Percentiles rank a stretch among this genome's conserved stretches.
Evolutionary conservation across 1,140 invertebrate genomes (phyloP).

Genomic region (Cydia amplana): DNA sequence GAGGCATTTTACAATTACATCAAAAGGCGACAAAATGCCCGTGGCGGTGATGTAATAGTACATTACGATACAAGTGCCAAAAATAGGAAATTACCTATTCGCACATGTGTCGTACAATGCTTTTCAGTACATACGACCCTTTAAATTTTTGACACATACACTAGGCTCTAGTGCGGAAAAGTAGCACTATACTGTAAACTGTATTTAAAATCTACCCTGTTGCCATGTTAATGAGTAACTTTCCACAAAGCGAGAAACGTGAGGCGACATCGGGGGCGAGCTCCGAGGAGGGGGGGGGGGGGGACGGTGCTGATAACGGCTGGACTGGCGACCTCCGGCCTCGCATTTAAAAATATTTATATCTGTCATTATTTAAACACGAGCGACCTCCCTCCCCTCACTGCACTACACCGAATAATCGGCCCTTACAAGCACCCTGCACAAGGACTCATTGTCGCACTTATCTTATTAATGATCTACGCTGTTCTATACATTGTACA

Average conservation of each 20-base stretch:
- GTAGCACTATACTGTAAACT: no score
- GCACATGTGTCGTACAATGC: no score
- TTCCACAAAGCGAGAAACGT: conserved; percentile 23
- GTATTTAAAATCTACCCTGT: conserved; percentile 12
- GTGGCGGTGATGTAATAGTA: neutral
- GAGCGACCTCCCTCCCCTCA: conserved; percentile 35
- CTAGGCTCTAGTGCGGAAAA: no score
- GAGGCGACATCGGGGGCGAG: neutral
- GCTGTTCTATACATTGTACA: neutral
- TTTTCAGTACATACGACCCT: no score
- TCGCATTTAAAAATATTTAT: conserved; percentile 68
- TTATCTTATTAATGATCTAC: conserved; percentile 13
- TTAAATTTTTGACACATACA: no score
- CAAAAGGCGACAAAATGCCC: neutral
- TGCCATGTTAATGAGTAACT: conserved; percentile 30
- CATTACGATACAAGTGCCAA: no score
- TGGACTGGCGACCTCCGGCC: conserved; percentile 63
- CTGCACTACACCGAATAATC: conserved; percentile 13
- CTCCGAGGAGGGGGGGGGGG: conserved; percentile 35
- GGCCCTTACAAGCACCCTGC: neutral
- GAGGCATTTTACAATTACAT: neutral
- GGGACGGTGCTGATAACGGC: conserved; percentile 51
- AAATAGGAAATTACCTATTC: no score
- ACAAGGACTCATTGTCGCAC: conserved; percentile 25
- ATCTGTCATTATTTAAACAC: conserved; percentile 63